Base-by-base conservation (phyloP, 2,113 vertebrate genomes). In the Phrynocephalus versicolor region DNA sequence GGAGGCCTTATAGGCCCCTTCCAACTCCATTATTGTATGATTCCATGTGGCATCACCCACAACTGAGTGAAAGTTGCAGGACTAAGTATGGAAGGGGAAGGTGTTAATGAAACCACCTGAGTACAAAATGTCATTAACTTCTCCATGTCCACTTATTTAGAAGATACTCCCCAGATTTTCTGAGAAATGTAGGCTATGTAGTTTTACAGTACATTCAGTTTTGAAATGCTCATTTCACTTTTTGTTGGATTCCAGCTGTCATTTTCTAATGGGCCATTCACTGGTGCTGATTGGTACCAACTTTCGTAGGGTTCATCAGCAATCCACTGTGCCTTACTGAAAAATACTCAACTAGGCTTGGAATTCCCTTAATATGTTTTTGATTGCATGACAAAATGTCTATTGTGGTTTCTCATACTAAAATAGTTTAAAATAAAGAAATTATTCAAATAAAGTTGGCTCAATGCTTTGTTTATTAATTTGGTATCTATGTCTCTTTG, bases 401-500 rank as follows among this genome's bases (percentile, higher is more conserved):
- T 27, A 67, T 67, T 30, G 25, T 67, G 25, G 64, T 30, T 27
- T 67, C 30, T 67, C 30, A 27, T 12, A 67, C 25, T 67, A 67
- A 67, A 67, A 30, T 67, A 67, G 30, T 27, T 10, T 10, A 27
- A 65, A 8, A 67, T 51, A 51, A 6, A 51, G 45, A 6, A 10
- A 51, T 51, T 51, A 51, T 51, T 51, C 45, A 30, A 27, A 67
- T 67, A 67, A 67, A 67, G 12, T 27, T 30, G 27, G 27, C 23
- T 27, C 30, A 30, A 27, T 90, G 78, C 27, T 62, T 69, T 1
- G n/a, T 30, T 65, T 35, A 51, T 57, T 39, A 9, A 37, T 51
- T 25, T 73, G 60, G 55, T 51, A 90, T 70, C 37, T 23, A 81
- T 45, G 37, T 55, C 19, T 73, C 84, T 85, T 90, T 83, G 35